Evolutionary conservation across 2,113 vertebrate species (phyloP).

Genomic region (Oncorhynchus tshawytscha): DNA sequence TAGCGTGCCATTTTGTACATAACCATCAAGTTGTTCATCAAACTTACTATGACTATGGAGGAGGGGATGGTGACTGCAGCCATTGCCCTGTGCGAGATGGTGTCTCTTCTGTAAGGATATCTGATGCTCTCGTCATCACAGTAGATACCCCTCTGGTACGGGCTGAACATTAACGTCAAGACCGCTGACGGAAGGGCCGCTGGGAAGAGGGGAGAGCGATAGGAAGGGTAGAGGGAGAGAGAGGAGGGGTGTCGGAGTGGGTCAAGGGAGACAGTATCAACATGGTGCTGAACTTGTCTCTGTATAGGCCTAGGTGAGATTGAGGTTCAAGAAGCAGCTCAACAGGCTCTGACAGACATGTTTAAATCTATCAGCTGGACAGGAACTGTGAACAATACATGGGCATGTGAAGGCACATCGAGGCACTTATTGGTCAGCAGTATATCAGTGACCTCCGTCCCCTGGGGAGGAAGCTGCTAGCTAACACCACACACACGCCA

Average conservation of each 20-base stretch:
- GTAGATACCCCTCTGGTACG: slow-evolving; percentile 85
- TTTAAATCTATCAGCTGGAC: slow-evolving; percentile 7
- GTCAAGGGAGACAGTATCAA: no score
- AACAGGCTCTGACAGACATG: slow-evolving; percentile 41
- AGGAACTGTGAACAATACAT: background rate
- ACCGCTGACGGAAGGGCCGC: slow-evolving; percentile 85
- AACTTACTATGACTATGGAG: slow-evolving; percentile 85
- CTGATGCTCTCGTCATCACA: slow-evolving; percentile 87
- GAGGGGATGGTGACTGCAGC: slow-evolving; percentile 85
- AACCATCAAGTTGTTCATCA: background rate
- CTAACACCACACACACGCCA: no score
- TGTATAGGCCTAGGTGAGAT: no score
- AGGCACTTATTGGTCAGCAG: slow-evolving; percentile 25
- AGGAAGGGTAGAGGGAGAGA: slow-evolving; percentile 8
- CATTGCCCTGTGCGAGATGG: slow-evolving; percentile 89
- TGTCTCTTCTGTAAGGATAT: slow-evolving; percentile 87
- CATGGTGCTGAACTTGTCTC: no score
- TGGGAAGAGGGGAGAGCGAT: slow-evolving; percentile 42
- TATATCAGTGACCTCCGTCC: background rate
- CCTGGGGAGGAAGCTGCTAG: background rate
- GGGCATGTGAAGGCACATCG: no score
- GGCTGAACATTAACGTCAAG: slow-evolving; percentile 82
- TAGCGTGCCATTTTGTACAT: no score
- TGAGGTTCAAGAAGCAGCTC: slow-evolving; percentile 61
- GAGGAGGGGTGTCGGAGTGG: no score